Evolutionary conservation across 2,797 vertebrate species (phyloP), one percentile per base, ranked within the genome.

Genomic region (Cryptoprocta ferox): DNA sequence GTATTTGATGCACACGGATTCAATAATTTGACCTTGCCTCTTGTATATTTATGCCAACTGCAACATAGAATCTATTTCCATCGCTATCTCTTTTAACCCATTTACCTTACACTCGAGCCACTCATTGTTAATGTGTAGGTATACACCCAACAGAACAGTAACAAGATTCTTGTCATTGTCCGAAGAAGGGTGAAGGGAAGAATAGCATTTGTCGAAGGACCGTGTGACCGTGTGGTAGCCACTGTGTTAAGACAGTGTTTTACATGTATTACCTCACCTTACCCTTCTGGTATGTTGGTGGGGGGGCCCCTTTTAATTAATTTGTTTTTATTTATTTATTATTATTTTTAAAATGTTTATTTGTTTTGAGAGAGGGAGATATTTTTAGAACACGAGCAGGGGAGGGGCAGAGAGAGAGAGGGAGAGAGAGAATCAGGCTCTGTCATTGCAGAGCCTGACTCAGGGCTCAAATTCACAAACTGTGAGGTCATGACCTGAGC

Each of bases 171-270:
- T 4, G 5, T 8, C 28, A 1, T 56, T 53, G 65, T 61, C 75
- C 5, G 15, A 35, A 37, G 19, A 66, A 70, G 53, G 11, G 4
- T 2, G 10, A 83, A 68, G 32, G 19, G 50, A 50, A 84, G 70
- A 71, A 6, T 6, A 10, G 14, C 15, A 14, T 61, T 7, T 48
- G 63, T 10, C 76, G 18, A 89, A 35, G 13, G 48, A 35, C 24
- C 0, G 0, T 35, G 53, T 12, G 50, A 32, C 13, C 0, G 0
- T n/a, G 9, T 21, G 10, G 50, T n/a, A 35, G 89, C 32, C 39
- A 6, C 56, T 8, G n/a, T 12, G 24, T 19, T n/a, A 48, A 88
- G 37, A 48, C 53, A 18, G 50, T 8, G 4, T 3, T 65, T 18
- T 3, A 14, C 6, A 1, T 1, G 19, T 19, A 4, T 5, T 0